Conservation (phyloP, 1,140 invertebrate genomes). For the Formica selysi region DNA sequence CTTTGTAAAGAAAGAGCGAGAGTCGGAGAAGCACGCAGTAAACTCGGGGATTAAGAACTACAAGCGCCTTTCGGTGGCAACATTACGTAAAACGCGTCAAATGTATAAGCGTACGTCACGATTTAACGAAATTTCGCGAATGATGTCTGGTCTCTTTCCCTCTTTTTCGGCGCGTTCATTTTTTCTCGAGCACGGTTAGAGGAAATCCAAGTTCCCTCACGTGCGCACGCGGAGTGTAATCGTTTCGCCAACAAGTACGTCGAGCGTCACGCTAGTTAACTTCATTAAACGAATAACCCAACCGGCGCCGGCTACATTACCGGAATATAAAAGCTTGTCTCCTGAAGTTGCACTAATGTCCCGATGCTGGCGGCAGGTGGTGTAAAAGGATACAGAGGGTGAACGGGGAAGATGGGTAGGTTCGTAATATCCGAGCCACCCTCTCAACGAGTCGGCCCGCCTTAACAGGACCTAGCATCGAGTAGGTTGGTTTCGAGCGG, state of each 20-base stretch:
- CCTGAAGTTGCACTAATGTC: slow-evolving; percentile 63
- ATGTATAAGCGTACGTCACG: neutral
- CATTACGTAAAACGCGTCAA: neutral
- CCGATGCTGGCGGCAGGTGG: slow-evolving; percentile 66
- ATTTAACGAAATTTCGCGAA: slow-evolving; percentile 31
- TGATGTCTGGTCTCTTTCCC: neutral
- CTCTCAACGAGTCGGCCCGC: slow-evolving; percentile 56
- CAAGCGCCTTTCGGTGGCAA: neutral
- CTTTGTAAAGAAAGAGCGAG: neutral
- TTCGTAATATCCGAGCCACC: slow-evolving; percentile 67
- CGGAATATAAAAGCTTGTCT: slow-evolving; percentile 61
- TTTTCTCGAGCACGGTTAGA: slow-evolving; percentile 17
- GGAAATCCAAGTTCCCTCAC: neutral
- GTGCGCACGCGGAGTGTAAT: slow-evolving; percentile 27
- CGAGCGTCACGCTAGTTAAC: slow-evolving; percentile 60
- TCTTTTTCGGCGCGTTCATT: neutral
- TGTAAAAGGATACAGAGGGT: slow-evolving; percentile 50
- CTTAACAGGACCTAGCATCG: slow-evolving; percentile 70
- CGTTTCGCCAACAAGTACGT: slow-evolving; percentile 56
- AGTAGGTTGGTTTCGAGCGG: slow-evolving; percentile 70
- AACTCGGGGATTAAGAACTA: slow-evolving; percentile 20
- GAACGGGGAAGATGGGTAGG: neutral
- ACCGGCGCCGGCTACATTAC: slow-evolving; percentile 55
- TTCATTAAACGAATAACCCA: slow-evolving; percentile 56
- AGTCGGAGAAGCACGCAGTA: neutral